These are phyloP conservation scores for Melitaea athalia DNA, from an alignment of 2,888 invertebrate genomes.

Conservation along the genomic window DNA sequence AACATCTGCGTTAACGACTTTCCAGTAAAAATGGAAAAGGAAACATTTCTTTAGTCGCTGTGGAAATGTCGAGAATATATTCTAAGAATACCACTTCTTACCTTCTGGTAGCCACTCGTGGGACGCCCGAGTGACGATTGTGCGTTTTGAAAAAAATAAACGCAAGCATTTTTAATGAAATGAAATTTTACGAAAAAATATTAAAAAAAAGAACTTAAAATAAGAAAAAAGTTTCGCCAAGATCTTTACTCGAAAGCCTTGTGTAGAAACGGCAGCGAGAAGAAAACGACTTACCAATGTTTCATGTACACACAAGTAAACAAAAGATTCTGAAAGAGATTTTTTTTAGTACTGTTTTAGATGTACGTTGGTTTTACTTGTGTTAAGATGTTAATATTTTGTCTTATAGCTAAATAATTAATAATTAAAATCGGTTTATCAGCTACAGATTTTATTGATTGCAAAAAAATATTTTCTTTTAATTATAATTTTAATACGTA, in stretches of 20 bases:
- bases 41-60: slow-evolving; percentile 25
- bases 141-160: slow-evolving; percentile 34
- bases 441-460: too few species aligned
- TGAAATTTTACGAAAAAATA: slow-evolving; percentile 16
- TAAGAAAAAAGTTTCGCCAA: not conserved
- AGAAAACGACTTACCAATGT: not conserved
- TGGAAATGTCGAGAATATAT: slow-evolving; percentile 26
- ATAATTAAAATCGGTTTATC: too few species aligned
- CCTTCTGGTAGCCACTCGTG: slow-evolving; percentile 28
- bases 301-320: not conserved
- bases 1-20: slow-evolving; percentile 29
- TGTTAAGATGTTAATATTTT: too few species aligned
- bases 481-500: too few species aligned
- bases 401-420: too few species aligned
- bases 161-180: slow-evolving; percentile 19
- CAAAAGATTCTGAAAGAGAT: not conserved
- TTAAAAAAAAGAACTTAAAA: slow-evolving; percentile 4
- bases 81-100: slow-evolving; percentile 21
- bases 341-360: too few species aligned
- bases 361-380: too few species aligned
- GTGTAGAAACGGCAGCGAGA: slow-evolving; percentile 1
- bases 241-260: not conserved
- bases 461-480: too few species aligned
- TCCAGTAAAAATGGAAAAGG: slow-evolving; percentile 31
- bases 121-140: slow-evolving; percentile 27